These are phyloP conservation scores for Lasioglossum zephyrum DNA, from an alignment of 2,888 invertebrate species.

Conservation along the genomic window DNA sequence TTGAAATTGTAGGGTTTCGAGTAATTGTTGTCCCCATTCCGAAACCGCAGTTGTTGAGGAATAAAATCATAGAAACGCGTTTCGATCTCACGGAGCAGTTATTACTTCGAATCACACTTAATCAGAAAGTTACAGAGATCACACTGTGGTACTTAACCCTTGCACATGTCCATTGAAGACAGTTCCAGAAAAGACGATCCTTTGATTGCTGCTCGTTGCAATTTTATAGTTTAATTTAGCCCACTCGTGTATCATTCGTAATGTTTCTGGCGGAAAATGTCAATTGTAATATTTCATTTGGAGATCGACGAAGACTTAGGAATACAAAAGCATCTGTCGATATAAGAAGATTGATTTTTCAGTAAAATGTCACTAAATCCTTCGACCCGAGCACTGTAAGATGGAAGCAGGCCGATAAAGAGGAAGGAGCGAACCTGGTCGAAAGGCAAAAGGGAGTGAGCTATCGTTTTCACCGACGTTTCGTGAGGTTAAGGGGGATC, in stretches of 20 bases:
- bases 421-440: slow-evolving; percentile 14
- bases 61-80: not conserved
- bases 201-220: not conserved
- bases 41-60: not conserved
- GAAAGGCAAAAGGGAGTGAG: slow-evolving; percentile 32
- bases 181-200: not conserved
- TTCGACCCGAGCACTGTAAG: not conserved
- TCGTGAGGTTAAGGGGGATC: slow-evolving; percentile 53
- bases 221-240: not conserved
- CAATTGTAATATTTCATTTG: not conserved
- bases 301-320: not conserved
- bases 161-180: not conserved
- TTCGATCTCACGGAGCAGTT: not conserved
- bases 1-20: slow-evolving; percentile 20
- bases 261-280: not conserved
- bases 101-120: not conserved
- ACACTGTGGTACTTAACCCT: not conserved
- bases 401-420: slow-evolving; percentile 1
- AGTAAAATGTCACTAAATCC: not conserved
- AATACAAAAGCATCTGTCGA: not conserved
- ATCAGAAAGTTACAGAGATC: not conserved
- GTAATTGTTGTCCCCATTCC: not conserved
- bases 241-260: not conserved
- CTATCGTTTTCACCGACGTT: slow-evolving; percentile 59
- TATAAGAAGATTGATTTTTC: not conserved